Conservation (phyloP, 2,888 invertebrate genomes). For the Bellardia pandia region DNA sequence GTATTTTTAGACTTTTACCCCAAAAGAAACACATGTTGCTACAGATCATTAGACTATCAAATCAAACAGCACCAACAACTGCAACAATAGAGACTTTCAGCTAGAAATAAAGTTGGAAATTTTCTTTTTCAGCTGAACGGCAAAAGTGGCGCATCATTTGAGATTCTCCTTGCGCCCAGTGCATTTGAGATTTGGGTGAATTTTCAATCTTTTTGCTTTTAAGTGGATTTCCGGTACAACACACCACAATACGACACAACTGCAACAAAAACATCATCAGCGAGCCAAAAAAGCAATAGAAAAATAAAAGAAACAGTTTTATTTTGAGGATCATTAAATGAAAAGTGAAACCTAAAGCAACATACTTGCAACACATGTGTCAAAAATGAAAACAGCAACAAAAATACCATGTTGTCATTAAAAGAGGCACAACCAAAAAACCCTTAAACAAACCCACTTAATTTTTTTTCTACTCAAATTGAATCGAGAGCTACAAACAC, state of each 20-base stretch:
- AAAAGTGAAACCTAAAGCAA: constrained; percentile 57
- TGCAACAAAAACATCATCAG: constrained; percentile 12
- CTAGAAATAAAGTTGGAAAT: constrained; percentile 25
- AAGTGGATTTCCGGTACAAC: constrained; percentile 72
- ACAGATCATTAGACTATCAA: constrained; percentile 62
- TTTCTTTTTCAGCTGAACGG: constrained; percentile 1
- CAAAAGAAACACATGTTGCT: constrained; percentile 65
- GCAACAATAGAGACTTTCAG: constrained; percentile 4
- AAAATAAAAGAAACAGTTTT: constrained; percentile 27
- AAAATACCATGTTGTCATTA: constrained; percentile 61
- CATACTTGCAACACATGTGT: constrained; percentile 72
- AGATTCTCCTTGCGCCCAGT: constrained; percentile 5
- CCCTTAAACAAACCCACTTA: constrained; percentile 55
- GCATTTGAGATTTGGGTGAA: constrained; percentile 2
- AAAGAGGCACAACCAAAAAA: constrained; percentile 53
- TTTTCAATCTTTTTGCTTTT: constrained; percentile 47
- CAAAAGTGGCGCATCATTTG: constrained; percentile 23
- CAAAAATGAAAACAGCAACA: constrained; percentile 35
- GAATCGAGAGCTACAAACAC: neutral
- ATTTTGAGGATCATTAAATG: constrained; percentile 51
- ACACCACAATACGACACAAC: constrained; percentile 51
- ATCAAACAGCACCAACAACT: constrained; percentile 37
- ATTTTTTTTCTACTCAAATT: constrained; percentile 2
- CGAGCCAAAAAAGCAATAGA: constrained; percentile 27
- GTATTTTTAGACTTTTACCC: constrained; percentile 49